Evolutionary conservation across 2,888 invertebrate genomes (phyloP).

Genomic region (Ditylenchus weischeri): DNA sequence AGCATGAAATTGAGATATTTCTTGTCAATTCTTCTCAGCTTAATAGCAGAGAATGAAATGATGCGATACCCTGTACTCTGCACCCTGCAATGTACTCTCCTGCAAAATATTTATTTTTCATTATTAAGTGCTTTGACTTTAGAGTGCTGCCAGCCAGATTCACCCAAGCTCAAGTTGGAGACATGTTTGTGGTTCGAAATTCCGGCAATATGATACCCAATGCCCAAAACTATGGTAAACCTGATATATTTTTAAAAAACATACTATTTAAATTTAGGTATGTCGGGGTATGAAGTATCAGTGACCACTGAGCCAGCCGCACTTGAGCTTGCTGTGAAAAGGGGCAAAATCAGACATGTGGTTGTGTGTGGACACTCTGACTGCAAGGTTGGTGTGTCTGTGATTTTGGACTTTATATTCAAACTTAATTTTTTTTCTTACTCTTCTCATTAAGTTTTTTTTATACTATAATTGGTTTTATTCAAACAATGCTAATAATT

Average conservation of each 20-base stretch:
- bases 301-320: conserved; percentile 93
- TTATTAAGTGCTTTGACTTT: no score
- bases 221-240: conserved; percentile 73
- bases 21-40: neutral
- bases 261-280: conserved; percentile 34
- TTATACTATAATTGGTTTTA: no score
- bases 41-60: no score
- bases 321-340: conserved; percentile 84
- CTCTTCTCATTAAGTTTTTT: no score
- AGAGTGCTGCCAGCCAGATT: conserved; percentile 91
- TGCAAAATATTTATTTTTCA: no score
- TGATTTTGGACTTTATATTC: no score
- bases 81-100: no score
- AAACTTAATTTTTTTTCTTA: neutral
- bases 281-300: conserved; percentile 62
- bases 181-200: conserved; percentile 95
- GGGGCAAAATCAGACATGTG: conserved; percentile 84
- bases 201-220: conserved; percentile 93
- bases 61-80: no score
- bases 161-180: conserved; percentile 89
- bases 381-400: conserved; percentile 63
- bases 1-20: neutral
- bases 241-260: neutral
- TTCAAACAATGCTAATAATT: no score
- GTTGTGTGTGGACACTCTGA: conserved; percentile 95